Conservation (phyloP, 2,113 vertebrate species). For the Redunca redunca region DNA sequence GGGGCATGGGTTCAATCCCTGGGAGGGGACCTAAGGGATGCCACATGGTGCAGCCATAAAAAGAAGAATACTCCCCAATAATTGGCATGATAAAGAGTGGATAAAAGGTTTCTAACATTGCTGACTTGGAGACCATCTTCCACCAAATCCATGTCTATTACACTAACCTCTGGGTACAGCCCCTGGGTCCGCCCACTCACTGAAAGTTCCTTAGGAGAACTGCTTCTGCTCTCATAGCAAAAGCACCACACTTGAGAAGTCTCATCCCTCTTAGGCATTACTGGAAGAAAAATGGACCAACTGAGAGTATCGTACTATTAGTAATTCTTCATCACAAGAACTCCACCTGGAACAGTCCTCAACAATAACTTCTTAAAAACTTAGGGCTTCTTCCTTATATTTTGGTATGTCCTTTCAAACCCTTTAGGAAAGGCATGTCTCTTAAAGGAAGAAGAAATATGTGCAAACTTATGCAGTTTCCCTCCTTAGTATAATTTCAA, state of each 20-base stretch:
- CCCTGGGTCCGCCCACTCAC: background rate
- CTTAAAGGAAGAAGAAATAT: background rate
- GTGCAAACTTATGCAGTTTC: background rate
- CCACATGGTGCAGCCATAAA: background rate
- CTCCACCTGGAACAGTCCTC: background rate
- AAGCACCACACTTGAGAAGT: background rate
- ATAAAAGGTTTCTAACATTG: background rate
- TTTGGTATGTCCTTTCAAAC: background rate
- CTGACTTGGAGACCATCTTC: background rate
- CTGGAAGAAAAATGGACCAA: background rate
- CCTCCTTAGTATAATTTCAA: background rate
- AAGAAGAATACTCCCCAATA: background rate
- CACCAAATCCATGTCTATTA: background rate
- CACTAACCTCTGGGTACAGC: too few relatives aligned
- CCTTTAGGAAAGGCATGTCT: background rate
- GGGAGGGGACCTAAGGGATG: background rate
- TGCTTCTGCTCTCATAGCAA: background rate
- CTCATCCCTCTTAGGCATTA: background rate
- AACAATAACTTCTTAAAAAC: background rate
- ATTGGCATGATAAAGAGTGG: background rate
- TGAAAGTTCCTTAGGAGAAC: too few relatives aligned
- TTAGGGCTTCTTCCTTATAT: background rate
- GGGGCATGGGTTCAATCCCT: background rate
- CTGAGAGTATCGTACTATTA: background rate
- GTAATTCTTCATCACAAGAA: background rate